These are phyloP conservation scores for Nomada ruficornis DNA, from an alignment of 2,888 invertebrate genomes.

Conservation along the genomic window DNA sequence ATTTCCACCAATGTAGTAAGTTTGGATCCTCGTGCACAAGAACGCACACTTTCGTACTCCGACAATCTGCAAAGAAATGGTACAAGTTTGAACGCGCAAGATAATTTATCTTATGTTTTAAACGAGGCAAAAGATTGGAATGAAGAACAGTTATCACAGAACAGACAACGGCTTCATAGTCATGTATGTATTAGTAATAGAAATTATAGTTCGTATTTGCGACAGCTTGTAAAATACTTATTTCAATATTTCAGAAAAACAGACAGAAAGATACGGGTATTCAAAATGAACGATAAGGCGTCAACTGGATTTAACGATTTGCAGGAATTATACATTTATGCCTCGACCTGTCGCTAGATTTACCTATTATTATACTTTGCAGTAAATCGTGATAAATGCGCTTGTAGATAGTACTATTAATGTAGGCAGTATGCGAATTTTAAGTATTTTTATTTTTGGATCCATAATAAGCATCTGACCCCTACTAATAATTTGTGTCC, in stretches of 20 bases:
- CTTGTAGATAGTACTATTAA: conserved; percentile 29
- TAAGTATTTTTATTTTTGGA: conserved; percentile 2
- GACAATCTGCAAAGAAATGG: conserved; percentile 39
- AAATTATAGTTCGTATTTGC: not conserved
- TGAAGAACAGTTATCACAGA: conserved; percentile 35
- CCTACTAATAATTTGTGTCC: no score
- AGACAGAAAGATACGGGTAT: conserved; percentile 33
- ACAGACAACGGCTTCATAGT: conserved; percentile 31
- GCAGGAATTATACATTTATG: conserved; percentile 1
- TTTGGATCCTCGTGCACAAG: conserved; percentile 18
- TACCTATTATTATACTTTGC: conserved; percentile 7
- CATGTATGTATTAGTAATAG: conserved; percentile 39
- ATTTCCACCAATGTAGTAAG: conserved; percentile 45
- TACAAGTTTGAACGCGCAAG: conserved; percentile 34
- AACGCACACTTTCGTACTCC: conserved; percentile 22
- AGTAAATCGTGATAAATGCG: conserved; percentile 9
- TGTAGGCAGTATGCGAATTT: not conserved
- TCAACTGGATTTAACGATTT: not conserved
- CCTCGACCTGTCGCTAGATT: not conserved
- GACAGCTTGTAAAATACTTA: not conserved
- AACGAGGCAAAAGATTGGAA: conserved; percentile 36
- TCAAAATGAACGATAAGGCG: conserved; percentile 33
- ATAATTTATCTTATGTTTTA: conserved; percentile 38
- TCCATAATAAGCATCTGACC: no score
- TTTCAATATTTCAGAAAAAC: conserved; percentile 47